Evolutionary conservation across 2,797 vertebrate genomes (phyloP).

Genomic region (Acanthornis magna): DNA sequence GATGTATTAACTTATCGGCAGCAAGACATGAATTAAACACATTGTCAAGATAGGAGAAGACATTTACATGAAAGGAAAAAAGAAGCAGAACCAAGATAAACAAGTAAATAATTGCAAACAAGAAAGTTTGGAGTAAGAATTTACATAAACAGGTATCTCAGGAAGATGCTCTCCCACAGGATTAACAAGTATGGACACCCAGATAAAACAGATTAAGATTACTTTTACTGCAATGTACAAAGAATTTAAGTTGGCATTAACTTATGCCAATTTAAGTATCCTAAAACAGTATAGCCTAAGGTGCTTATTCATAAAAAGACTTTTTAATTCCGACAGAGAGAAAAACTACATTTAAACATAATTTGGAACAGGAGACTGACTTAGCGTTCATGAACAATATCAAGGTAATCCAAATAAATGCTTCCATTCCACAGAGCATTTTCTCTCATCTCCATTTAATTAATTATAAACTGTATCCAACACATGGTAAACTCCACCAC

Average conservation of each 20-base stretch:
- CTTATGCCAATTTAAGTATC: background rate
- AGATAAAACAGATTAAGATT: background rate
- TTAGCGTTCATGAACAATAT: background rate
- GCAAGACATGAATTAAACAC: background rate
- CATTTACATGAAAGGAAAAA: background rate
- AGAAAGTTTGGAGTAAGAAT: background rate
- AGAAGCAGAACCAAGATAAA: background rate
- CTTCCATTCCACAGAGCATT: background rate
- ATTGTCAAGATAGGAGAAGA: background rate
- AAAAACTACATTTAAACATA: background rate
- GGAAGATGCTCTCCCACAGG: background rate
- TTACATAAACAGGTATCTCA: background rate
- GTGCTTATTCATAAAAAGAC: background rate
- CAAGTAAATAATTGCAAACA: background rate
- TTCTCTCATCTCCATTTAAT: background rate
- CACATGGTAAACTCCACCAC: background rate
- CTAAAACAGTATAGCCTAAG: background rate
- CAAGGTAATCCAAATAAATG: background rate
- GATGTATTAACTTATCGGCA: background rate
- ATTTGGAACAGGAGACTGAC: background rate
- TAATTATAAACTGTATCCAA: background rate
- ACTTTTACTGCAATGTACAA: background rate
- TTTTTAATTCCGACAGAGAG: background rate
- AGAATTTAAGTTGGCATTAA: background rate
- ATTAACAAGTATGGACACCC: background rate